Conservation (phyloP, 2,113 vertebrate species). For the Ellobius talpinus region DNA sequence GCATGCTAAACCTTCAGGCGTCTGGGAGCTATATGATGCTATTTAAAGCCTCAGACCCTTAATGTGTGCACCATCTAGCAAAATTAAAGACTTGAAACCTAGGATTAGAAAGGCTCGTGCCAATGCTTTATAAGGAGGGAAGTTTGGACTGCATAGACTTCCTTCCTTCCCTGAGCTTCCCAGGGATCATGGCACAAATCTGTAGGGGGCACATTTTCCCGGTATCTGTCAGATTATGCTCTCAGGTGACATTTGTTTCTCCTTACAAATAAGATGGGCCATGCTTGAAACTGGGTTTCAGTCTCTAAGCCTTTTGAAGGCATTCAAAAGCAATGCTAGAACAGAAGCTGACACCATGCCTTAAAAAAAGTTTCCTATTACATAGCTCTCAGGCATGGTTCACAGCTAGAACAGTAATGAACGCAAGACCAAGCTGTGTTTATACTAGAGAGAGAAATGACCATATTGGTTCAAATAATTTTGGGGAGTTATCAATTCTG, state of each 20-base stretch:
- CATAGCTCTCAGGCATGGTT: neutral
- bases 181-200: slow-evolving; percentile 13
- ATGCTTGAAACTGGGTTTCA: slow-evolving; percentile 49
- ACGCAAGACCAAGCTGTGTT: neutral
- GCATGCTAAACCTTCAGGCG: slow-evolving; percentile 38
- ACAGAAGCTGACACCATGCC: neutral
- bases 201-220: slow-evolving; percentile 40
- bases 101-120: slow-evolving; percentile 59
- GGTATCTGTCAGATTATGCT: slow-evolving; percentile 46
- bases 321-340: neutral
- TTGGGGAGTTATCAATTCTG: neutral
- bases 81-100: slow-evolving; percentile 59
- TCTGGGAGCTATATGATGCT: slow-evolving; percentile 40
- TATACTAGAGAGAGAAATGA: neutral
- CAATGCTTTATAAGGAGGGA: slow-evolving; percentile 54
- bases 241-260: slow-evolving; percentile 57
- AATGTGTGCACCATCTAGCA: slow-evolving; percentile 40
- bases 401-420: neutral
- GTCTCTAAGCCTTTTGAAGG: slow-evolving; percentile 32
- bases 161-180: slow-evolving; percentile 60
- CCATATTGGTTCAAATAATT: neutral
- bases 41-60: slow-evolving; percentile 64
- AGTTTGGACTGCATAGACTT: slow-evolving; percentile 60
- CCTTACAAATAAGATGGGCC: slow-evolving; percentile 27
- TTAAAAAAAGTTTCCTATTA: neutral